Evolutionary conservation across 2,797 vertebrate genomes (phyloP), one percentile per base, ranked within the genome.

Genomic region (Melopsittacus undulatus): DNA sequence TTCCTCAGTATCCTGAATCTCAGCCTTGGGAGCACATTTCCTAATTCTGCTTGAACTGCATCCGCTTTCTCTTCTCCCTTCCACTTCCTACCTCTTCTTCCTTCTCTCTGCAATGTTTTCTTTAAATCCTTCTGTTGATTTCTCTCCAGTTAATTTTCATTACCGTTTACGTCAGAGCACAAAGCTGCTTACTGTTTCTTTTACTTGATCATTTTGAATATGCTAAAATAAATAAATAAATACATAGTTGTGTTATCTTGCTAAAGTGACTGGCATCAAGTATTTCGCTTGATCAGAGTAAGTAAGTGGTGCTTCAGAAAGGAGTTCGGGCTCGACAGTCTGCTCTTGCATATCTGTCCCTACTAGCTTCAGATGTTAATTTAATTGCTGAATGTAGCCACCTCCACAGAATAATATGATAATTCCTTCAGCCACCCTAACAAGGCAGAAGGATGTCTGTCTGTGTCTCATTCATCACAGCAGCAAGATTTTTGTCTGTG

Each of bases 21-120:
- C n/a, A 3, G 20, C 52, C 6, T 82, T 0, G 0, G 27, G 12
- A 69, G 21, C 2, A 9, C 2, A 0, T 45, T 73, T 59, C 14
- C 59, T 73, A 56, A 29, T 84, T 52, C 49, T 87, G 18, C 46
- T 30, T 73, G 38, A 56, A 56, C 10, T 49, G 14, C 34, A 3
- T 27, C 3, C 4, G 1, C 3, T 48, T 76, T 66, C 13, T 86
- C 4, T 54, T 76, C 5, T 59, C 4, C 15, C 4, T 17, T 59
- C 19, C 1, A 1, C 5, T n/a, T 45, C 11, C 9, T 51, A 3
- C 5, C 21, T 43, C 34, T 9, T 23, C 34, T 7, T 29, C 5
- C 26, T 87, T 4, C 1, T 57, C 21, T 63, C 22, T 54, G 24
- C 12, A 57, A 2, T 17, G 3, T 9, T 26, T 57, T 43, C n/a